Evolutionary conservation across 1,140 invertebrate genomes (phyloP).

Genomic region (Diuraphis noxia): DNA sequence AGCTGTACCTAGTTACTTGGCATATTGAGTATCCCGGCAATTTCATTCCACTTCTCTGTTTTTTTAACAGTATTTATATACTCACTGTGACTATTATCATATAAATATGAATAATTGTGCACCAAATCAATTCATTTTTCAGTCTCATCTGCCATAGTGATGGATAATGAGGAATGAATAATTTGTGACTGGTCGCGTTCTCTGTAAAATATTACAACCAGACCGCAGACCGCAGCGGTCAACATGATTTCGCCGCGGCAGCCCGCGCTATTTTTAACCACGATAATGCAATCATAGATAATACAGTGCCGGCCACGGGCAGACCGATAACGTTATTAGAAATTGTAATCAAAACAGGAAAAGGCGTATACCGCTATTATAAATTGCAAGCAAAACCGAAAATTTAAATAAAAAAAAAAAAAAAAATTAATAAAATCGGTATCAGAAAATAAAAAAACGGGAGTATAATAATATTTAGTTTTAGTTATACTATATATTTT

Average conservation of each 20-base stretch:
- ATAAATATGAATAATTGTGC: neutral
- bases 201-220: neutral
- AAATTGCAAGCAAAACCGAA: no score
- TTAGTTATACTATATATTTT: no score
- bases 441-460: no score
- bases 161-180: neutral
- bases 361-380: no score
- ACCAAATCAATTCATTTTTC: conserved; percentile 11
- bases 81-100: neutral
- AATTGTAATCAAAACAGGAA: no score
- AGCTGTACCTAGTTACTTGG: conserved; percentile 6
- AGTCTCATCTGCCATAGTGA: neutral
- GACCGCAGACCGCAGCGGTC: neutral
- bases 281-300: neutral
- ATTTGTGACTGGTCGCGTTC: neutral
- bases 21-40: neutral
- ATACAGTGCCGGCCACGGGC: neutral
- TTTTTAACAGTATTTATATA: neutral
- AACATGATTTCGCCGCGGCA: neutral
- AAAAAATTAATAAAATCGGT: no score
- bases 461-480: no score
- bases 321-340: no score
- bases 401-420: no score
- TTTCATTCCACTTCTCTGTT: conserved; percentile 26
- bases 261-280: neutral